A percentile compares a stretch with the other conserved stretches of the same genome.
These are phyloP conservation scores for Ataeniobius toweri DNA, from an alignment of 2,797 vertebrate genomes.

Conservation along the genomic window DNA sequence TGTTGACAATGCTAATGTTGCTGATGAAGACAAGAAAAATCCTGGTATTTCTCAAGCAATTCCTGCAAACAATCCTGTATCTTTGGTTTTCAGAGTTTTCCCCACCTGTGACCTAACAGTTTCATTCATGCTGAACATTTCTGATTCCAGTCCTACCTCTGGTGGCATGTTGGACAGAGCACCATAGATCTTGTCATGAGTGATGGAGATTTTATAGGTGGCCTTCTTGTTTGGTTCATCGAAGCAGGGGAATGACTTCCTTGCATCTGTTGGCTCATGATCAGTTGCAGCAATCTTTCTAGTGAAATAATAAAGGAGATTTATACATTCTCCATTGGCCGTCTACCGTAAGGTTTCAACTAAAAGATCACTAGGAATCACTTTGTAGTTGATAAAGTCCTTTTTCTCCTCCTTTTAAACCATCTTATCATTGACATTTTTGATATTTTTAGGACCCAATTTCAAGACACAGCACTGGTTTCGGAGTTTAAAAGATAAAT, in stretches of 20 bases:
- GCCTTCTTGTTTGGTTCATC: constrained; percentile 98
- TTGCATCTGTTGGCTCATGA: constrained; percentile 96
- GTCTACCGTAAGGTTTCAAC: not conserved
- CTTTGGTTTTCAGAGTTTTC: not conserved
- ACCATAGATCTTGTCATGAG: constrained; percentile 74
- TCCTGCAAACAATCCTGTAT: not conserved
- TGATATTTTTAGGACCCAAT: not conserved
- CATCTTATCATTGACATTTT: too few species aligned
- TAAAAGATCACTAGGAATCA: not conserved
- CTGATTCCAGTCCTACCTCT: constrained; percentile 73
- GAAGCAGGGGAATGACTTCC: constrained; percentile 97
- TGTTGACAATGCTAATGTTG: not conserved
- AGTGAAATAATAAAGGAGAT: constrained; percentile 48
- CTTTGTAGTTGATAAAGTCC: not conserved
- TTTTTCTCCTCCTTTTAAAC: not conserved
- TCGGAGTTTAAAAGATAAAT: not conserved
- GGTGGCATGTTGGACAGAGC: constrained; percentile 94
- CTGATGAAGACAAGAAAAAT: not conserved
- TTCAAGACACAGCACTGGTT: not conserved
- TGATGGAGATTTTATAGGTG: constrained; percentile 89
- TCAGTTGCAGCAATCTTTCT: constrained; percentile 97
- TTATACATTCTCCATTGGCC: not conserved
- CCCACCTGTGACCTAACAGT: not conserved
- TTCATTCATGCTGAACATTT: not conserved
- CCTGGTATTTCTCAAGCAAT: not conserved